Evolutionary conservation across 2,113 vertebrate genomes (phyloP).

Genomic region (Rhodinocichla rosea): DNA sequence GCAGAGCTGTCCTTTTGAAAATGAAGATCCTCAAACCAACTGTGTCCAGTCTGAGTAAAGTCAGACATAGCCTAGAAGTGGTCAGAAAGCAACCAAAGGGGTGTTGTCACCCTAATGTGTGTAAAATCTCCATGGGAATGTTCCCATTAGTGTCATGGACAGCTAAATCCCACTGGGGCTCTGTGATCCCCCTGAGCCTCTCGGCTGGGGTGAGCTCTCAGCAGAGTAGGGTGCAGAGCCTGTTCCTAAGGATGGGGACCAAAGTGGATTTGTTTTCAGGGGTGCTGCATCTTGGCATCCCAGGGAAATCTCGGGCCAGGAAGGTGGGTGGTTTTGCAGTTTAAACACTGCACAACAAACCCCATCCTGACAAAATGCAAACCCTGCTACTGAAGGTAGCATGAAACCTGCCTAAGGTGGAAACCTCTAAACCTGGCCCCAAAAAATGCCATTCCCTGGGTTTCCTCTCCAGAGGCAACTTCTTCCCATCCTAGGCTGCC

Average conservation of each 20-base stretch:
- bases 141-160: background rate
- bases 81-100: background rate
- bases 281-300: accelerated
- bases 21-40: background rate
- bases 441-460: background rate
- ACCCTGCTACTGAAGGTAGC: accelerated
- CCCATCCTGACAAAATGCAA: background rate
- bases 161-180: background rate
- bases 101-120: background rate
- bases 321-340: background rate
- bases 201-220: background rate
- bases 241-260: background rate
- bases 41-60: accelerated
- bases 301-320: accelerated
- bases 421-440: background rate
- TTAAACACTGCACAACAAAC: background rate
- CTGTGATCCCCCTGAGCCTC: background rate
- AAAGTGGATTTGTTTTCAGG: background rate
- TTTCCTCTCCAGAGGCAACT: background rate
- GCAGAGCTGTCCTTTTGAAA: background rate
- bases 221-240: background rate
- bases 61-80: background rate
- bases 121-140: background rate
- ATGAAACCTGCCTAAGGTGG: background rate
- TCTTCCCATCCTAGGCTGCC: background rate